Evolutionary conservation across 2,797 vertebrate genomes (phyloP), one percentile per base, ranked within the genome.

Genomic region (Melanotaenia boesemani): DNA sequence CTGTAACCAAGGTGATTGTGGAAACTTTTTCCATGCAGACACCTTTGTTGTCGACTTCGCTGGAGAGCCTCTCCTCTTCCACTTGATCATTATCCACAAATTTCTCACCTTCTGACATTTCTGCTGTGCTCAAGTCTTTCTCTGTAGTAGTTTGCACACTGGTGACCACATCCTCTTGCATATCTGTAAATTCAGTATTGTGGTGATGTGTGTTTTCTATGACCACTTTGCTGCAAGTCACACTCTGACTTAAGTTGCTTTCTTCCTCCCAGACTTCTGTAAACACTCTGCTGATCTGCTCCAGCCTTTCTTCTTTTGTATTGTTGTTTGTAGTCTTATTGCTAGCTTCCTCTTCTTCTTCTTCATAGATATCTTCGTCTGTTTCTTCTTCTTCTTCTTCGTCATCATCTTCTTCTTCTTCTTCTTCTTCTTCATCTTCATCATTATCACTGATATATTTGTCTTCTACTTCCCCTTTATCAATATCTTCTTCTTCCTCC

Each of bases 91-190:
- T 15, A 32, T 80, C 26, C 55, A 36, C 41, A 36, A 20, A 15
- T 28, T 3, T 66, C 28, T 71, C 78, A 36, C 61, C n/a, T 28
- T 16, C 8, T 13, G 66, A 61, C 67, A 46, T 12, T 2, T 70
- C n/a, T 58, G 46, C 6, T 36, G n/a, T 11, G n/a, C 37, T 34
- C 18, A 22, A 22, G 44, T 61, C 57, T 0, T 10, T 22, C 50
- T 70, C 58, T 22, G 30, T 30, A 68, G 63, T 65, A 37, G 56
- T 79, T 73, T 80, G 64, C 56, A 70, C 37, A 22, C 48, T 9
- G 0, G 36, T 32, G 30, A 46, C 34, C 64, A 66, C 37, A 48
- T 80, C 69, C 63, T 80, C 70, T 60, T 50, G 52, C 46, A 32
- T 48, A 54, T 56, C 8, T 78, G 65, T 52, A 8, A 58, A n/a